Conservation (phyloP, 1,140 invertebrate genomes). For the Drosophila murphyi region DNA sequence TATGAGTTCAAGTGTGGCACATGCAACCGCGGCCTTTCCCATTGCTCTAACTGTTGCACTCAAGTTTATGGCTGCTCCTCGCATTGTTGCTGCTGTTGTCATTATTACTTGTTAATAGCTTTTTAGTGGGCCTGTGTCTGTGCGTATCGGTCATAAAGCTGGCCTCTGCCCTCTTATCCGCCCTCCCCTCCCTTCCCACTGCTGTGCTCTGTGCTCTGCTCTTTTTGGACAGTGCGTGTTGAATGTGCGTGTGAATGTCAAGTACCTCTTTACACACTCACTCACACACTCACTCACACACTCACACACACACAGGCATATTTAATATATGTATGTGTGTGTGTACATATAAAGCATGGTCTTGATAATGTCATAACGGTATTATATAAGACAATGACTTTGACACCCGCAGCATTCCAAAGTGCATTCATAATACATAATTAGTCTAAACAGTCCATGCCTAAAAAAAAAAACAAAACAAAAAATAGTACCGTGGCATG, state of each 20-base stretch:
- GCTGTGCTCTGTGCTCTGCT: not conserved
- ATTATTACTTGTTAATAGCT: conserved; percentile 80
- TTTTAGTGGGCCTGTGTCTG: conserved; percentile 51
- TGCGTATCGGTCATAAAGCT: conserved; percentile 72
- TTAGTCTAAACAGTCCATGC: conserved; percentile 43
- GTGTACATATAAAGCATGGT: not conserved
- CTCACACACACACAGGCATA: not conserved
- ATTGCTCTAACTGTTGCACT: conserved; percentile 69
- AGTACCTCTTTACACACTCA: conserved; percentile 59
- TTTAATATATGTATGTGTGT: not conserved
- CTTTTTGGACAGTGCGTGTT: conserved; percentile 32
- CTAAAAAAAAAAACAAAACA: not conserved
- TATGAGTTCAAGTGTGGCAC: conserved; percentile 79
- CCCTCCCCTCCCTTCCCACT: conserved; percentile 1
- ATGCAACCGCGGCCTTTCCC: conserved; percentile 62
- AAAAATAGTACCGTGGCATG: too few relatives aligned
- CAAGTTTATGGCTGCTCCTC: conserved; percentile 60
- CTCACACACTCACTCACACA: conserved; percentile 10
- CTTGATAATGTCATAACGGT: conserved; percentile 74
- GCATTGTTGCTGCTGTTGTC: conserved; percentile 51
- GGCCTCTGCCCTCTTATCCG: conserved; percentile 14
- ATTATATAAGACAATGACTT: conserved; percentile 72
- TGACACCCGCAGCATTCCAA: conserved; percentile 62
- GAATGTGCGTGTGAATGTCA: conserved; percentile 65
- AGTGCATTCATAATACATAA: conserved; percentile 16